These are phyloP conservation scores for Mionectes macconnelli DNA, from an alignment of 2,113 vertebrate genomes.

Conservation along the genomic window DNA sequence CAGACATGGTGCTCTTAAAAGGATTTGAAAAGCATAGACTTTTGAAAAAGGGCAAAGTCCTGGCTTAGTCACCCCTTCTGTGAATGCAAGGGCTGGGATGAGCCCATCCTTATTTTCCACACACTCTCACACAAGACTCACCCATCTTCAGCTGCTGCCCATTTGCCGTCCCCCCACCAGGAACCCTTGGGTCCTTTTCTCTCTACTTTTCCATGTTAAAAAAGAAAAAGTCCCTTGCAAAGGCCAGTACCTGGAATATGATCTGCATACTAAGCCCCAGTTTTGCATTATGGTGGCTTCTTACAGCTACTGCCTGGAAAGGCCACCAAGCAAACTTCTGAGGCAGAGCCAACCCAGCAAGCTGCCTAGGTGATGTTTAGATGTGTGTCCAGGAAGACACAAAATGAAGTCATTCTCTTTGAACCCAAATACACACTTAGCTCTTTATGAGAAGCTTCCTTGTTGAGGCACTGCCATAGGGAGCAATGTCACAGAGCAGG, in stretches of 20 bases:
- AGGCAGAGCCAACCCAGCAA: neutral
- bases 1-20: neutral
- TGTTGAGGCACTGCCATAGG: neutral
- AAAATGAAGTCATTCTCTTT: neutral
- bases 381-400: neutral
- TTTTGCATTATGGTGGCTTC: neutral
- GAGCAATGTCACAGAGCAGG: neutral
- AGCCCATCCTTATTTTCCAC: neutral
- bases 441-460: accelerated
- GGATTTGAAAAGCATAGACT: neutral
- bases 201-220: neutral
- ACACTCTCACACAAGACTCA: neutral
- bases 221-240: neutral
- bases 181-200: neutral
- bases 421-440: neutral
- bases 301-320: neutral
- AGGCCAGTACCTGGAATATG: neutral
- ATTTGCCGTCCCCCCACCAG: neutral
- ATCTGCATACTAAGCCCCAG: neutral
- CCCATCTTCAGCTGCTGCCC: neutral
- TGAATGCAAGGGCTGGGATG: neutral
- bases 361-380: neutral
- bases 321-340: neutral
- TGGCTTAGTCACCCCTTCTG: neutral
- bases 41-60: neutral